phyloP scores from a whole-genome alignment of 1,140 invertebrate species.

The Trachymyrmex cornetzi region DNA sequence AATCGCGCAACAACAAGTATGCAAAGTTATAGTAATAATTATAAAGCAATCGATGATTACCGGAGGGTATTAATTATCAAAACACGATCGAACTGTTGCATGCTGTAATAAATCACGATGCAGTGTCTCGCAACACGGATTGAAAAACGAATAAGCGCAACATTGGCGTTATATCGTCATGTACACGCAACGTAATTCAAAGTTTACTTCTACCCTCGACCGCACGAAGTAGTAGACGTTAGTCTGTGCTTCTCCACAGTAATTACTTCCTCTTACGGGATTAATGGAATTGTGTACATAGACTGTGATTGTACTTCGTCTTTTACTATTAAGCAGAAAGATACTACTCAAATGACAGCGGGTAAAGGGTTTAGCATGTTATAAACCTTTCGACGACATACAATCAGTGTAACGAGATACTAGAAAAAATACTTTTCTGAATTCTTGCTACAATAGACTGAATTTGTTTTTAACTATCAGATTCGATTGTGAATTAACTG shows the following conservation, averaged over 20 bases:
- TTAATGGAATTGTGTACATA: constrained; percentile 67
- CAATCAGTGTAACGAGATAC: neutral
- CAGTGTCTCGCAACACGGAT: neutral
- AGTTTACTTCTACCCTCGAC: constrained; percentile 56
- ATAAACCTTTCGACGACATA: neutral
- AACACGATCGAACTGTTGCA: neutral
- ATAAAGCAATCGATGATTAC: neutral
- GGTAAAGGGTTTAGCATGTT: neutral
- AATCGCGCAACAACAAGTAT: neutral
- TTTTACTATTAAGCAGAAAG: constrained; percentile 56
- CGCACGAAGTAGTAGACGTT: constrained; percentile 60
- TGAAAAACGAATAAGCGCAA: constrained; percentile 6
- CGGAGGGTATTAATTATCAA: constrained; percentile 26
- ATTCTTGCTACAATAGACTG: neutral
- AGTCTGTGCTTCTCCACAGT: constrained; percentile 41
- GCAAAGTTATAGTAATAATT: neutral
- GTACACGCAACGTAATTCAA: constrained; percentile 57
- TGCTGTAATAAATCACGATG: neutral
- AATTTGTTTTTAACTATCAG: neutral
- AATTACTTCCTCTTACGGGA: constrained; percentile 70
- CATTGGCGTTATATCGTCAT: neutral
- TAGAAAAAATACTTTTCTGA: neutral
- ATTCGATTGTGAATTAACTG: neutral
- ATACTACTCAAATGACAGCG: constrained; percentile 14
- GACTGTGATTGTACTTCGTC: constrained; percentile 61